These are phyloP conservation scores for Actias luna DNA, from an alignment of 2,888 invertebrate genomes.

Conservation along the genomic window DNA sequence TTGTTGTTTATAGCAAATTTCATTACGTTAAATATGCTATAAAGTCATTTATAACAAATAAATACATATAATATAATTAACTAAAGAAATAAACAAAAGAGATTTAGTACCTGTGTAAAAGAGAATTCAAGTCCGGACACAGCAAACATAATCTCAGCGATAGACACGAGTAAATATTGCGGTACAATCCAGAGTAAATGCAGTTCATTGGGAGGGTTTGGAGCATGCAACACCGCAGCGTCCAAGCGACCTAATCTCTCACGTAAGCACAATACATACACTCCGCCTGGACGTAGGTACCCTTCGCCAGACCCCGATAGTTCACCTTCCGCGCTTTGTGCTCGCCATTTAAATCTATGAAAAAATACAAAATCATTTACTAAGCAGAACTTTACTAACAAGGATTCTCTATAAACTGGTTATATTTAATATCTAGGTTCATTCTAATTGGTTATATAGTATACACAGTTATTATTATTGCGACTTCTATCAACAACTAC, in stretches of 20 bases:
- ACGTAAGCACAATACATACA: conserved; percentile 80
- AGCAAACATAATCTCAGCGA: conserved; percentile 92
- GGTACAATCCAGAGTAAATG: conserved; percentile 89
- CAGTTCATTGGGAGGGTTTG: conserved; percentile 84
- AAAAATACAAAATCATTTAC: not conserved
- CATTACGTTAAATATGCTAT: no score
- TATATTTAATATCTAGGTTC: no score
- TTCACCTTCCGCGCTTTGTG: conserved; percentile 51
- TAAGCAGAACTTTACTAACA: no score
- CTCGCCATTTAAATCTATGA: conserved; percentile 63
- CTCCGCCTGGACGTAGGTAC: conserved; percentile 66
- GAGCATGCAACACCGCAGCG: conserved; percentile 80
- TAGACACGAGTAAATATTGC: conserved; percentile 89
- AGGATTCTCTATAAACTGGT: no score
- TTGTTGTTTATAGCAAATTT: no score
- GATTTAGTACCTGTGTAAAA: conserved; percentile 85
- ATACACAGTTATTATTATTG: no score
- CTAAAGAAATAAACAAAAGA: not conserved
- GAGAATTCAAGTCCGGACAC: conserved; percentile 92
- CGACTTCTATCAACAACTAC: no score
- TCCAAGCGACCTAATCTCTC: conserved; percentile 77
- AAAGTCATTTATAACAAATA: no score
- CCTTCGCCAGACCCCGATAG: conserved; percentile 63
- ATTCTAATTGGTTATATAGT: no score
- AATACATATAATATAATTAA: not conserved